Conservation (phyloP, 1,140 invertebrate genomes). For the Drosophila fuyamai region DNA sequence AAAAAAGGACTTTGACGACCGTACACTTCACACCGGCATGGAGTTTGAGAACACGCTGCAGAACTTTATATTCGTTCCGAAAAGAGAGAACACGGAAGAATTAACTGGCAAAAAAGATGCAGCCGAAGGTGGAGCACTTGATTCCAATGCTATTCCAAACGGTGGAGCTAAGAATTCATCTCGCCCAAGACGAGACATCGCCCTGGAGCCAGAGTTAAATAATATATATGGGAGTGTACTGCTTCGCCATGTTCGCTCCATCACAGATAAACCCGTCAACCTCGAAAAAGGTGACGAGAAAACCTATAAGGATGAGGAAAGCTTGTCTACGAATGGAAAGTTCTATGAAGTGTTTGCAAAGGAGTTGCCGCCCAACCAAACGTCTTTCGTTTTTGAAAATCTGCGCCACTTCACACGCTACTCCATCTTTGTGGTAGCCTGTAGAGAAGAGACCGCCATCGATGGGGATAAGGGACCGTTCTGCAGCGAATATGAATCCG, state of each 20-base stretch:
- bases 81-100: background rate
- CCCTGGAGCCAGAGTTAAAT: conserved; percentile 10
- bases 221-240: conserved; percentile 50
- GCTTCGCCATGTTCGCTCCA: conserved; percentile 60
- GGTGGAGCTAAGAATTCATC: conserved; percentile 1
- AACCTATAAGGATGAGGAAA: conserved; percentile 22
- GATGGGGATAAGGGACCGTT: conserved; percentile 40
- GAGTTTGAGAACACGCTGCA: conserved; percentile 81
- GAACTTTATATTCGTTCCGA: conserved; percentile 74
- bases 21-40: conserved; percentile 34
- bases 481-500: conserved; percentile 48
- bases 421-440: conserved; percentile 90
- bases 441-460: conserved; percentile 85
- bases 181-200: conserved; percentile 21
- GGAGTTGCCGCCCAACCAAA: conserved; percentile 56
- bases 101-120: background rate
- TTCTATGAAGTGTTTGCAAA: conserved; percentile 48
- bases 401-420: conserved; percentile 91
- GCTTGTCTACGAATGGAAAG: conserved; percentile 28
- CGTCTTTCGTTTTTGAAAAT: conserved; percentile 86
- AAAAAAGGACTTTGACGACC: conserved; percentile 15
- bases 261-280: background rate
- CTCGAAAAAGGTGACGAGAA: background rate
- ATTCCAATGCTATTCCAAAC: conserved; percentile 34
- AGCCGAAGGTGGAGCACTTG: conserved; percentile 4